Evolutionary conservation across 2,888 invertebrate genomes (phyloP).

Genomic region (Noctua fimbriata): DNA sequence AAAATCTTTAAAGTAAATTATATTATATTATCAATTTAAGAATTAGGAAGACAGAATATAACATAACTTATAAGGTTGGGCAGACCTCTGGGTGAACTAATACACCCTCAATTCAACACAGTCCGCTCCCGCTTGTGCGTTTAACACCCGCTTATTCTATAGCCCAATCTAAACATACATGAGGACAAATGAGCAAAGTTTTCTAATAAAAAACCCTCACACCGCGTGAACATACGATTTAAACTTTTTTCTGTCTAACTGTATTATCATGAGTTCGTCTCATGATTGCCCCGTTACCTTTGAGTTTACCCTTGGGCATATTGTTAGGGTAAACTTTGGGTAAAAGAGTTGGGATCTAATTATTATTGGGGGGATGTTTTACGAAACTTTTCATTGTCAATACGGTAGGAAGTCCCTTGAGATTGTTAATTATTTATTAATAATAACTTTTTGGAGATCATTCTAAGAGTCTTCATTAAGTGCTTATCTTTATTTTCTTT

Average conservation of each 20-base stretch:
- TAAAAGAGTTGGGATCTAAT: conserved; percentile 41
- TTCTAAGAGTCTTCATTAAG: neutral
- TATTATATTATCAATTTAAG: no score
- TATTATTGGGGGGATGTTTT: conserved; percentile 42
- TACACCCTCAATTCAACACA: no score
- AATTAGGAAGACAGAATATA: neutral
- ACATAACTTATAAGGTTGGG: no score
- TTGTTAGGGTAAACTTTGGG: conserved; percentile 31
- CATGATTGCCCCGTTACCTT: conserved; percentile 42
- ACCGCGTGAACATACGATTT: conserved; percentile 61
- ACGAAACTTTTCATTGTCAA: conserved; percentile 32
- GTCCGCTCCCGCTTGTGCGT: neutral
- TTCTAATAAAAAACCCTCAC: conserved; percentile 66
- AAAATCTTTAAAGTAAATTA: no score
- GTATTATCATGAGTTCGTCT: conserved; percentile 57
- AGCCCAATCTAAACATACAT: conserved; percentile 50
- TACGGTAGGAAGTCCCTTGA: conserved; percentile 7
- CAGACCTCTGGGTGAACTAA: no score
- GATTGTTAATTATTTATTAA: conserved; percentile 19
- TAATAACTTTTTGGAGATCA: neutral
- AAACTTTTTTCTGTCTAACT: conserved; percentile 61
- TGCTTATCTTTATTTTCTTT: neutral
- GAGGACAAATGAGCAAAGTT: conserved; percentile 68
- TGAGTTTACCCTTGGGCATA: conserved; percentile 41
- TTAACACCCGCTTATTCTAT: neutral